Base-by-base conservation (phyloP, 2,113 vertebrate species). In the Manacus vitellinus region DNA sequence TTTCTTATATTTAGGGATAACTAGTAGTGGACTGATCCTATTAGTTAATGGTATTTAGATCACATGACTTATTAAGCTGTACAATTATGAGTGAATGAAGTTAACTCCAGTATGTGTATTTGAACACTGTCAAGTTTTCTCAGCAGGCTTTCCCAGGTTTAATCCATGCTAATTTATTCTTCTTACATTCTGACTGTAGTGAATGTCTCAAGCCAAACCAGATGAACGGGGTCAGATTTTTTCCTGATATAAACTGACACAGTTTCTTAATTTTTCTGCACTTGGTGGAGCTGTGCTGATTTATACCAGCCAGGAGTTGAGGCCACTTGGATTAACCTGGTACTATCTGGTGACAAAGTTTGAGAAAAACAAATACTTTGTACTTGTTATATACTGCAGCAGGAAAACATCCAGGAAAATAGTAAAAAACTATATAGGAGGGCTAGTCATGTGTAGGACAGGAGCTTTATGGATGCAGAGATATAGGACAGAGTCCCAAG, bases 121-220 rank as follows among this genome's bases (percentile, higher is more conserved):
- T 92, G 56, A 83, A 75, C 88, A 37, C 37, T 55, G 61, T 79
- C 21, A 65, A 18, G 71, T 94, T 96, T 92, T 91, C 78, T 88
- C n/a, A 90, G 93, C 83, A 97, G 95, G 75, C 95, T 97, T 94
- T 92, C 73, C 33, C 90, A 82, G 81, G 75, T 91, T 97, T 98
- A 90, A 96, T 96, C 92, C 70, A 46, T 95, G 89, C 81, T 96
- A 88, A 71, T 94, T 92, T 94, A 84, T 95, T 96, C 88, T 92
- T 94, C 85, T 92, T 94, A 54, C 43, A 66, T 65, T 93, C 77
- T 96, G 92, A 82, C 91, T 92, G 52, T 85, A 89, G 90, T 74
- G 91, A 93, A 92, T 95, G 67, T 77, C 89, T 96, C 8, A 47
- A 94, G 90, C 84, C 59, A 91, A 77, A 92, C 84, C 92, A 94